Base-by-base conservation (phyloP, 2,113 vertebrate genomes). In the Pseudorectes ferrugineus region DNA sequence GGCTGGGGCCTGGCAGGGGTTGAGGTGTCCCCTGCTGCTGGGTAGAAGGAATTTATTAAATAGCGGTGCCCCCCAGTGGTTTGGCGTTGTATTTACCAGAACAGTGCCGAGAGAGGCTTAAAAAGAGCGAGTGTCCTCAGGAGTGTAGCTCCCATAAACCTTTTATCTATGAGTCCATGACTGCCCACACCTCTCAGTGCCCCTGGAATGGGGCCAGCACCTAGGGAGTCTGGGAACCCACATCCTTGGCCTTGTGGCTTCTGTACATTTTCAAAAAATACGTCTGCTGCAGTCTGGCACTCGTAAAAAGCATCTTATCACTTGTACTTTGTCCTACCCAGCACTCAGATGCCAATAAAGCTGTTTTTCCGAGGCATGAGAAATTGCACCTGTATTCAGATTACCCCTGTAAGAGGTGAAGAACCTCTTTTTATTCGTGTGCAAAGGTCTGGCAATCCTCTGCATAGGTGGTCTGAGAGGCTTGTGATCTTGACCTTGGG, bases 51-150 rank as follows among this genome's bases (percentile, higher is more conserved):
- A 72, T 94, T 87, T 48, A 29, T 85, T 91, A 75, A 68, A 43
- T 42, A 40, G 46, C 1, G 31, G 26, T 93, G 94, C 93, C 95
- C 87, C 87, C 85, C 58, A 24, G 91, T 86, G 95, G 95, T 68
- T 29, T 75, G 52, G 28, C 12, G 63, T 65, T 83, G 77, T 67
- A 59, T 83, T 76, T 80, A 57, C 72, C 67, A 16, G 31, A 77
- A 3, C 35, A n/a, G 23, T 31, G 45, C 46, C 10, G 10, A 77
- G 38, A 40, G 26, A 4, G 11, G 10, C 28, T 67, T 52, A 18
- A 25, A 25, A 63, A 46, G 9, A 16, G 9, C 0, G 3, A 35
- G 18, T 12, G 3, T 71, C 40, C 36, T 86, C 29, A 7, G 28
- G 8, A 40, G 7, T 35, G 2, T 25, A n/a, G 11, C 40, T 89